phyloP scores from a whole-genome alignment of 2,888 invertebrate genomes.

The Trachelus tabidus region DNA sequence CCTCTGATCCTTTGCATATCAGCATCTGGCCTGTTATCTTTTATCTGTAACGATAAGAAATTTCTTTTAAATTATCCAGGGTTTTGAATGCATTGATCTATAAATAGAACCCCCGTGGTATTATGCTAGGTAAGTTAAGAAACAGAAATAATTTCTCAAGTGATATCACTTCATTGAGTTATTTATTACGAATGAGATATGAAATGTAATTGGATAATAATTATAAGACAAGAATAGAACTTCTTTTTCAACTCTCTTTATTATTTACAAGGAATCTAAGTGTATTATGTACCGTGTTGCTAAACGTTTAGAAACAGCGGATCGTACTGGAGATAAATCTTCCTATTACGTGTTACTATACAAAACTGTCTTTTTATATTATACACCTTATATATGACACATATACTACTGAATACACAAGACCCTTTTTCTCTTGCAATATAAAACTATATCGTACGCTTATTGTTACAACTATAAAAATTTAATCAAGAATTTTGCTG shows the following conservation, averaged over 20 bases:
- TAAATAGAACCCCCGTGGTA: background rate
- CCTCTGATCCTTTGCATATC: slow-evolving; percentile 38
- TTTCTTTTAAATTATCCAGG: slow-evolving; percentile 13
- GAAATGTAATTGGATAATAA: background rate
- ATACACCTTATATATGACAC: too few species aligned
- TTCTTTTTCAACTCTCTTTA: slow-evolving; percentile 26
- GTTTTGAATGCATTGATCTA: background rate
- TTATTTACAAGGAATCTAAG: slow-evolving; percentile 32
- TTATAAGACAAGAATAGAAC: background rate
- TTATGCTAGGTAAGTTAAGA: background rate
- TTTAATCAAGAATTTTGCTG: background rate
- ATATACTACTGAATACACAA: too few species aligned
- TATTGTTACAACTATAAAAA: background rate
- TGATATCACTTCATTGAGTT: background rate
- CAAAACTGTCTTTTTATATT: slow-evolving; percentile 34
- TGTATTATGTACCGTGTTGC: background rate
- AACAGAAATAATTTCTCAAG: background rate
- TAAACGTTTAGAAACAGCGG: background rate
- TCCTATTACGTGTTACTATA: slow-evolving; percentile 25
- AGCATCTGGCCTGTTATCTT: slow-evolving; percentile 26
- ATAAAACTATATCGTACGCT: slow-evolving; percentile 33
- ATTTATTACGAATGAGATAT: background rate
- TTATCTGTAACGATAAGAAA: slow-evolving; percentile 33
- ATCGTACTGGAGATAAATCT: background rate
- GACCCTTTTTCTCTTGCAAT: slow-evolving; percentile 15